phyloP scores from a whole-genome alignment of 2,113 vertebrate genomes.

The Chrysemys picta region DNA sequence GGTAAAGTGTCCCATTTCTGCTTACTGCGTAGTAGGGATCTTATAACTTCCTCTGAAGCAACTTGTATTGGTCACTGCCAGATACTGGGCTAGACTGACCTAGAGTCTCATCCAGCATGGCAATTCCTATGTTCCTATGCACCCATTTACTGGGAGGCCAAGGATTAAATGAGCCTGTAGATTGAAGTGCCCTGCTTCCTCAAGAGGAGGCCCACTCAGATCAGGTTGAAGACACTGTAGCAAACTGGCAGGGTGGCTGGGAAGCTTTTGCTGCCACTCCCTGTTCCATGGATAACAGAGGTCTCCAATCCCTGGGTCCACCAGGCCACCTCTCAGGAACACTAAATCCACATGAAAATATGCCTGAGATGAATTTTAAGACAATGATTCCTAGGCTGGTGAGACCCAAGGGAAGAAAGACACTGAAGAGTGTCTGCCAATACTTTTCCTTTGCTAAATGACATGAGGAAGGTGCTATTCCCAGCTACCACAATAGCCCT shows the following conservation, averaged over 20 bases:
- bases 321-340: neutral
- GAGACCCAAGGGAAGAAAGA: neutral
- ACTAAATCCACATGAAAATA: neutral
- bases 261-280: neutral
- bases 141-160: rapidly evolving
- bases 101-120: neutral
- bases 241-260: neutral
- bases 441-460: neutral
- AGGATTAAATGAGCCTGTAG: neutral
- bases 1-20: neutral
- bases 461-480: neutral
- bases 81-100: neutral
- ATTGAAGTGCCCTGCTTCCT: neutral
- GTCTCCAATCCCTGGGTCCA: neutral
- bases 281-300: rapidly evolving
- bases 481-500: neutral
- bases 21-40: neutral
- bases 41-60: neutral
- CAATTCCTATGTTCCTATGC: neutral
- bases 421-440: neutral
- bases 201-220: neutral
- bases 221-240: neutral
- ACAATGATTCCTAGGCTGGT: neutral
- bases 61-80: neutral
- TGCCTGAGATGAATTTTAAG: neutral